Conservation (phyloP, 2,113 vertebrate genomes). For the Ursus arctos region DNA sequence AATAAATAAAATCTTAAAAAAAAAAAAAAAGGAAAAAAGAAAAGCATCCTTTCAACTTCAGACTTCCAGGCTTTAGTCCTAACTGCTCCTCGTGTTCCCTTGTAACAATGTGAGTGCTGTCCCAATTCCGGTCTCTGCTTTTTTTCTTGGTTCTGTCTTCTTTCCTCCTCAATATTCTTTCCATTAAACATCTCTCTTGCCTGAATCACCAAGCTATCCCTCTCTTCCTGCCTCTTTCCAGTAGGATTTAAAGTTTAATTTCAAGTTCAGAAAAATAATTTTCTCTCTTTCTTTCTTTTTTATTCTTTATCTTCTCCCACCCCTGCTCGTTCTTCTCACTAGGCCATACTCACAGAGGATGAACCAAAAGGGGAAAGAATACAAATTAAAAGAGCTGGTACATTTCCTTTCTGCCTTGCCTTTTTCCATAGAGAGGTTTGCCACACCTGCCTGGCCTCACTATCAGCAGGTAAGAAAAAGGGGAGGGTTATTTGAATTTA, state of each 20-base stretch:
- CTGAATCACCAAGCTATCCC: neutral
- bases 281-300: neutral
- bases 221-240: neutral
- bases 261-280: neutral
- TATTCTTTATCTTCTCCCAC: neutral
- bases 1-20: neutral
- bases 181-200: neutral
- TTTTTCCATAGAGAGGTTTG: neutral
- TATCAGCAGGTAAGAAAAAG: neutral
- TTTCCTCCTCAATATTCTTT: neutral
- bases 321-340: neutral
- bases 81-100: rapidly evolving
- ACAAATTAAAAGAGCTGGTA: neutral
- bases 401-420: neutral
- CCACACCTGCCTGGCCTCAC: rapidly evolving
- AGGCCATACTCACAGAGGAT: rapidly evolving
- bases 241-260: neutral
- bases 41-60: neutral
- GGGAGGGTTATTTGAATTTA: neutral
- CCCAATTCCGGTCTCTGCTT: neutral
- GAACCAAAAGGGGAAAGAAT: neutral
- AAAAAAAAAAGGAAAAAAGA: neutral
- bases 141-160: neutral
- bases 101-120: neutral
- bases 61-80: neutral